Evolutionary conservation across 2,113 vertebrate species (phyloP).

Genomic region (Larimichthys crocea): DNA sequence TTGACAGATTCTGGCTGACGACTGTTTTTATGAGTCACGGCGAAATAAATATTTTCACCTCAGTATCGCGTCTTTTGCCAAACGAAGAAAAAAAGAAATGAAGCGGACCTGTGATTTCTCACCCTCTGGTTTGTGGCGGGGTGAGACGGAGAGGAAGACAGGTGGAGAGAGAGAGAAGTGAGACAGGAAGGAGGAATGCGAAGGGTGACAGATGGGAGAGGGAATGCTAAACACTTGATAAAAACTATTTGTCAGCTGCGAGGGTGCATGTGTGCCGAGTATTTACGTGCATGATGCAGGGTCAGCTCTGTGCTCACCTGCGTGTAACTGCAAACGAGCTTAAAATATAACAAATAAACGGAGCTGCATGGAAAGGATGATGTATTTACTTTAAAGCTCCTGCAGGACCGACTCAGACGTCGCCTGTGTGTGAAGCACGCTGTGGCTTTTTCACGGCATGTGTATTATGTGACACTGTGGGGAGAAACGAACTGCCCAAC

Average conservation of each 20-base stretch:
- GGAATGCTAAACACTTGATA: conserved; percentile 17
- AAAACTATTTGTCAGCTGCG: conserved; percentile 7
- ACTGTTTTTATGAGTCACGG: conserved; percentile 16
- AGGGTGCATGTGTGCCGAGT: conserved; percentile 24
- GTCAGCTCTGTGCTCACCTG: conserved; percentile 25
- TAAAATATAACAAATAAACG: conserved; percentile 14
- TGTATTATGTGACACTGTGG: not conserved
- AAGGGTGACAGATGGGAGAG: conserved; percentile 22
- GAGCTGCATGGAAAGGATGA: not conserved
- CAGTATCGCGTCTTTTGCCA: not conserved
- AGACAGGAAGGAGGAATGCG: not conserved
- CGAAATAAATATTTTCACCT: conserved; percentile 5
- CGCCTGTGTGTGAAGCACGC: not conserved
- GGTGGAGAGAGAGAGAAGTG: not conserved
- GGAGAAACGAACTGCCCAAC: not conserved
- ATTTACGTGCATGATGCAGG: conserved; percentile 24
- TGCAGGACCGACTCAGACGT: not conserved
- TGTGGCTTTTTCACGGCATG: not conserved
- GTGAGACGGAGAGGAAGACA: not conserved
- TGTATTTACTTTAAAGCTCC: not conserved
- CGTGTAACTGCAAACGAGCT: not conserved
- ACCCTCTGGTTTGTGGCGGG: not conserved
- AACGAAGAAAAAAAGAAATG: no score
- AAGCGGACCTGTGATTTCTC: not conserved
- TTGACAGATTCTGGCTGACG: conserved; percentile 14